Percentiles rank a stretch among this genome's conserved stretches.
These are phyloP conservation scores for Pollenia angustigena DNA, from an alignment of 2,888 invertebrate genomes.

Conservation along the genomic window DNA sequence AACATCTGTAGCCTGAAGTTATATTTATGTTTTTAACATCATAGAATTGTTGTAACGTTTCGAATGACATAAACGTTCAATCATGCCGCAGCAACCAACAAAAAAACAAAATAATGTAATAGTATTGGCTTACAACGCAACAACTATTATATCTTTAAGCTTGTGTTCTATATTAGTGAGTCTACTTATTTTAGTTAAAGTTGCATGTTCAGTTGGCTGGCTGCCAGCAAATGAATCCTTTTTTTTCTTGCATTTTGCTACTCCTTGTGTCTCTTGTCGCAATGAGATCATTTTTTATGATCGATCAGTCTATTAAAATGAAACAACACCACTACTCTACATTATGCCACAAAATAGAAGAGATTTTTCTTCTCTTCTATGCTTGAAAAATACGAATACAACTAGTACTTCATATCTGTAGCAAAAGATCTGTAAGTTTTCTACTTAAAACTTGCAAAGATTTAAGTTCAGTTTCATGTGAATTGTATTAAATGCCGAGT, in stretches of 20 bases:
- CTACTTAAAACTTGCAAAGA: conserved; percentile 16
- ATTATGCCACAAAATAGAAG: conserved; percentile 4
- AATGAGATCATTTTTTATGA: conserved; percentile 81
- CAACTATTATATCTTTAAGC: conserved; percentile 49
- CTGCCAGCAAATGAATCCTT: conserved; percentile 44
- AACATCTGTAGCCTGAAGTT: conserved; percentile 67
- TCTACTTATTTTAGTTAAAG: conserved; percentile 29
- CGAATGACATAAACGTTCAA: conserved; percentile 73
- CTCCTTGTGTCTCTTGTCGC: conserved; percentile 59
- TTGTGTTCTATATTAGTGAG: conserved; percentile 56
- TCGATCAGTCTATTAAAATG: conserved; percentile 82
- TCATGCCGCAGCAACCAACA: conserved; percentile 63
- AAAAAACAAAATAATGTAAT: conserved; percentile 8
- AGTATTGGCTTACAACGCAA: conserved; percentile 11
- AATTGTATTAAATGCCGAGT: conserved; percentile 40
- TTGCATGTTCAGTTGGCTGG: background rate
- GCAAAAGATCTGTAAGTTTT: conserved; percentile 46
- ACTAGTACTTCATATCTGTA: conserved; percentile 60
- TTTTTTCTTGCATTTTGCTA: conserved; percentile 16
- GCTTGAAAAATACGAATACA: conserved; percentile 8
- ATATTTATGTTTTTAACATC: conserved; percentile 69
- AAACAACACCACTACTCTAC: conserved; percentile 63
- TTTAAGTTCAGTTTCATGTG: conserved; percentile 34
- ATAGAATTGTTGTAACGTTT: conserved; percentile 70
- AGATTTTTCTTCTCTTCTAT: conserved; percentile 17